Evolutionary conservation across 2,797 vertebrate genomes (phyloP).

Genomic region (Eulemur albifrons): DNA sequence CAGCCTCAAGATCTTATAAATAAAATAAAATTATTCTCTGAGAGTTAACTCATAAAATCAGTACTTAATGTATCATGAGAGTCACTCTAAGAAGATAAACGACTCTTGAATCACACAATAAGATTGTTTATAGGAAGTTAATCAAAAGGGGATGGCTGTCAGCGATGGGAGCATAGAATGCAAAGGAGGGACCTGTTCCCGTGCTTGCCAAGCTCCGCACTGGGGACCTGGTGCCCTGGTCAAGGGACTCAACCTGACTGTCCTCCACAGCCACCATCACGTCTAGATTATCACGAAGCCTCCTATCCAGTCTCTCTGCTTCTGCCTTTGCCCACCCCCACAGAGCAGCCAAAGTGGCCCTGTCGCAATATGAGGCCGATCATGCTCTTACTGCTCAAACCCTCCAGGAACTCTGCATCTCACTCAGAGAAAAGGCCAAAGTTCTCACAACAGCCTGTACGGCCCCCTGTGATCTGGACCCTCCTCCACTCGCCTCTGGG

Average conservation of each 20-base stretch:
- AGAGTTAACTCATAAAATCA: not conserved
- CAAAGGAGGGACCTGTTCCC: not conserved
- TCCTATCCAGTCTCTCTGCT: not conserved
- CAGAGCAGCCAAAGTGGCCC: not conserved
- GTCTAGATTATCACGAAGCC: not conserved
- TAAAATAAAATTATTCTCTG: not conserved
- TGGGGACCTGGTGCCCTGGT: not conserved
- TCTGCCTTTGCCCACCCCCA: not conserved
- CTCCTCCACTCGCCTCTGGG: not conserved
- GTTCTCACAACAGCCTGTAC: not conserved
- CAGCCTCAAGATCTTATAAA: not conserved
- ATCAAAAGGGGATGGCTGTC: not conserved
- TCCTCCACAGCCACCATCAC: not conserved
- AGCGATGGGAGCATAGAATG: not conserved
- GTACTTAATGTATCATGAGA: not conserved
- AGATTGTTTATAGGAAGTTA: not conserved
- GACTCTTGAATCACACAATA: not conserved
- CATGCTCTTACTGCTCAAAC: not conserved
- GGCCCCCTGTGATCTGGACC: not conserved
- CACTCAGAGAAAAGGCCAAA: not conserved
- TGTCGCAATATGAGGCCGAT: not conserved
- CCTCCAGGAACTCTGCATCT: not conserved
- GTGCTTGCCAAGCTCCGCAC: not conserved
- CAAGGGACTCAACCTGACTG: not conserved
- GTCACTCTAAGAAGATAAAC: not conserved